These are phyloP conservation scores for Cantharis rustica DNA, from an alignment of 2,888 invertebrate genomes.

Conservation along the genomic window DNA sequence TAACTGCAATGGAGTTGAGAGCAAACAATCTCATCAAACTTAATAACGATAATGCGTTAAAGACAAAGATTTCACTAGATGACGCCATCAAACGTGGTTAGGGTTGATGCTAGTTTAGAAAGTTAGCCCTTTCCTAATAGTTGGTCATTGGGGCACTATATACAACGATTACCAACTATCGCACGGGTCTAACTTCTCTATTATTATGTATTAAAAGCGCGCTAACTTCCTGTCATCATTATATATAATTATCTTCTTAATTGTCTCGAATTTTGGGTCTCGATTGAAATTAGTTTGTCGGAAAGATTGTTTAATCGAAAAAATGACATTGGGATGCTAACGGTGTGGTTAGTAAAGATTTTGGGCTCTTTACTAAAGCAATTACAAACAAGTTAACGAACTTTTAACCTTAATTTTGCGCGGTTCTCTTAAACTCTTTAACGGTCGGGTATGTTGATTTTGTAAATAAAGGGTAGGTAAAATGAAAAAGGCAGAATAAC, in stretches of 20 bases:
- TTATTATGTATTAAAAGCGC: slow-evolving; percentile 27
- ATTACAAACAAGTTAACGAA: slow-evolving; percentile 33
- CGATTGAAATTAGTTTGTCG: neutral
- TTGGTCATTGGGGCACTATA: slow-evolving; percentile 33
- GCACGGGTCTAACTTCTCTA: slow-evolving; percentile 25
- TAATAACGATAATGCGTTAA: slow-evolving; percentile 34
- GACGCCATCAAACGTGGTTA: slow-evolving; percentile 27
- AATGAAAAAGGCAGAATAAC: neutral
- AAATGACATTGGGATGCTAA: slow-evolving; percentile 24
- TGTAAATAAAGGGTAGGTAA: neutral
- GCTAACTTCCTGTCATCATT: slow-evolving; percentile 21
- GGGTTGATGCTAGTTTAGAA: slow-evolving; percentile 33
- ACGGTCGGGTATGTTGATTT: neutral
- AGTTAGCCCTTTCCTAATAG: slow-evolving; percentile 30
- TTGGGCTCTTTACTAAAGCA: slow-evolving; percentile 18
- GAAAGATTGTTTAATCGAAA: slow-evolving; percentile 3
- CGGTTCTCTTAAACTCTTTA: neutral
- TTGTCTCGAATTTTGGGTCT: neutral
- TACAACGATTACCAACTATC: slow-evolving; percentile 24
- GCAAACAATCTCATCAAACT: slow-evolving; percentile 29
- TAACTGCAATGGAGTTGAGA: slow-evolving; percentile 22
- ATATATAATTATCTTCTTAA: slow-evolving; percentile 6
- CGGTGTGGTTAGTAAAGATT: slow-evolving; percentile 28
- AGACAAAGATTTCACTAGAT: slow-evolving; percentile 29
- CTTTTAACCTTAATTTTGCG: slow-evolving; percentile 15